Evolutionary conservation across 2,888 invertebrate species (phyloP).

Genomic region (Drosophila lutescens): DNA sequence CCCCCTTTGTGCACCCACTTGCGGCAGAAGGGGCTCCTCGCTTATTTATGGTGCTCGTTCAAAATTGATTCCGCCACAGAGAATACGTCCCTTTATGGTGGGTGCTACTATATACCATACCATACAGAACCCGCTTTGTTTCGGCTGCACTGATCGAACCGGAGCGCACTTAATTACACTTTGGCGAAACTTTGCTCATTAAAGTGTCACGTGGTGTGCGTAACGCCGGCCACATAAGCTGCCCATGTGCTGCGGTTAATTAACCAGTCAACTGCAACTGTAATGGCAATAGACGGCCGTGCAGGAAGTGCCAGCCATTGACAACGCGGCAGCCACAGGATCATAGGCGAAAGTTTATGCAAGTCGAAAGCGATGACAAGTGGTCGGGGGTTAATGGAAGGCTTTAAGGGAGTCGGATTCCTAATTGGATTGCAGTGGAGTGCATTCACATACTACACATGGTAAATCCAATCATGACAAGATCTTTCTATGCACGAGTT

Average conservation of each 20-base stretch:
- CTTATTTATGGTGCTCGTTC: slow-evolving; percentile 27
- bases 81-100: slow-evolving; percentile 1
- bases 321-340: slow-evolving; percentile 15
- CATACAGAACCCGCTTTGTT: background rate
- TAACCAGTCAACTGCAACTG: slow-evolving; percentile 41
- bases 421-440: slow-evolving; percentile 9
- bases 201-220: slow-evolving; percentile 62
- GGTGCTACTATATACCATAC: background rate
- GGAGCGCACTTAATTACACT: slow-evolving; percentile 62
- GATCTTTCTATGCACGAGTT: too few relatives aligned
- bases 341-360: slow-evolving; percentile 29
- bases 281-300: slow-evolving; percentile 21
- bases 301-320: background rate
- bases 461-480: too few relatives aligned
- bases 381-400: background rate
- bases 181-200: slow-evolving; percentile 61
- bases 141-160: slow-evolving; percentile 43
- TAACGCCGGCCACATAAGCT: slow-evolving; percentile 29
- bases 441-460: background rate
- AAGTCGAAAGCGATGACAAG: slow-evolving; percentile 10
- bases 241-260: slow-evolving; percentile 50
- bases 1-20: slow-evolving; percentile 28
- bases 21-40: background rate
- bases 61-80: slow-evolving; percentile 26
- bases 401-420: background rate